Evolutionary conservation across 2,797 vertebrate genomes (phyloP), one percentile per base, ranked within the genome.

Genomic region (Xenopus petersii): DNA sequence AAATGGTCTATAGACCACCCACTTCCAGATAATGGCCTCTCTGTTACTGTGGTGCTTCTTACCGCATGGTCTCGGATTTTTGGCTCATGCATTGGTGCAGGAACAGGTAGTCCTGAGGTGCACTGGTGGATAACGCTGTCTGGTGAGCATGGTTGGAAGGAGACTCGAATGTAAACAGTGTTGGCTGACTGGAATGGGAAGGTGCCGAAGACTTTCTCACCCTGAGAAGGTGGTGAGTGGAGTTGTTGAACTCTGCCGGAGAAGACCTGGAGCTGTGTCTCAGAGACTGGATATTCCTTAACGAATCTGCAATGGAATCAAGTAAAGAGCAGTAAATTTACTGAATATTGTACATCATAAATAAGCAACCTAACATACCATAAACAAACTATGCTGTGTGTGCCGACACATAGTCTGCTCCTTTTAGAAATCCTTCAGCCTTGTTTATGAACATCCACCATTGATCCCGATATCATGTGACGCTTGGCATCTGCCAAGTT

Each of bases 1-100:
- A 36, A 36, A 36, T 36, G 33, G 33, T 36, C 33, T 36, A 36
- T 36, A 36, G 33, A 36, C 36, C 36, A 42, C 36, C 36, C 4
- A 42, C 8, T 6, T 42, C 36, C 36, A 42, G 36, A 42, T 9
- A 42, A 42, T 42, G 36, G 36, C 5, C 36, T 42, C 36, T 5
- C 36, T 3, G 36, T 6, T 30, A 42, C 36, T 6, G 36, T 9
- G 36, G 8, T 9, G 17, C 21, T n/a, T 26, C 86, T 91, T 94
- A 99, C 97, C 98, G 93, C 77, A 94, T 47, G 0, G 92, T 96
- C 85, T 98, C 96, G 0, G 94, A 93, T 86, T 95, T 96, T 82
- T 94, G 94, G 92, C 98, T 99, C 91, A 98, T 94, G 85, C 98
- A 99, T 85, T 99, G 98, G 87, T 99, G 98, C 67, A 99, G 91